These are phyloP conservation scores for Coregonus sp. DNA, from an alignment of 2,797 vertebrate genomes.

Conservation along the genomic window DNA sequence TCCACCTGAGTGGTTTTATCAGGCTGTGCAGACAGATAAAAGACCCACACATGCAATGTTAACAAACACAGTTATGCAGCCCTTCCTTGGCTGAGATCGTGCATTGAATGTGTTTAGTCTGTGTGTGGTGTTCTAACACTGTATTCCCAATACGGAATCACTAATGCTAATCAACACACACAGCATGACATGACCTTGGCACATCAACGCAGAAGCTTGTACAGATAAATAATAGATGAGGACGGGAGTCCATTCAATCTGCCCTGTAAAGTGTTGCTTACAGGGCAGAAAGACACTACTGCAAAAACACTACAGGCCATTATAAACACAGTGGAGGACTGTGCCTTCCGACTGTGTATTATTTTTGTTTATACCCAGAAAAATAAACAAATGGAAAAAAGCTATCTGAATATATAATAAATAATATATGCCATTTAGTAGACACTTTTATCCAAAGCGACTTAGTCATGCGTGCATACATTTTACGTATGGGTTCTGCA, in stretches of 20 bases:
- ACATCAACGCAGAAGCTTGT: not conserved
- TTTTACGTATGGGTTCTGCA: slow-evolving; percentile 3
- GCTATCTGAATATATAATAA: not conserved
- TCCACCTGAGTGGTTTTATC: slow-evolving; percentile 34
- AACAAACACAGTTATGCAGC: slow-evolving; percentile 14
- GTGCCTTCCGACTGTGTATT: not conserved
- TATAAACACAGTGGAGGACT: not conserved
- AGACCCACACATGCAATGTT: slow-evolving; percentile 15
- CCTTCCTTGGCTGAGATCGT: not conserved
- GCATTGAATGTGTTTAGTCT: not conserved
- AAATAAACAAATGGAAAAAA: not conserved
- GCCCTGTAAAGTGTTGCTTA: slow-evolving; percentile 8
- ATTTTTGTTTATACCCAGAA: slow-evolving; percentile 1
- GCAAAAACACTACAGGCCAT: not conserved
- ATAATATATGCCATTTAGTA: too few relatives aligned
- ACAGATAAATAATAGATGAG: slow-evolving; percentile 9
- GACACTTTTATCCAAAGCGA: too few relatives aligned
- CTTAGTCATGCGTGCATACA: too few relatives aligned
- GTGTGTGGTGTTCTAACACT: not conserved
- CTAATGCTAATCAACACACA: not conserved
- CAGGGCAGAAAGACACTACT: not conserved
- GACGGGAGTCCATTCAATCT: not conserved
- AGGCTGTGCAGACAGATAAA: slow-evolving; percentile 31
- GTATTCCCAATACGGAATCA: not conserved
- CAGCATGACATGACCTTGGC: slow-evolving; percentile 44